Evolutionary conservation across 1,140 invertebrate species (phyloP), one percentile per base, ranked within the genome.

Genomic region (Drosophila murphyi): DNA sequence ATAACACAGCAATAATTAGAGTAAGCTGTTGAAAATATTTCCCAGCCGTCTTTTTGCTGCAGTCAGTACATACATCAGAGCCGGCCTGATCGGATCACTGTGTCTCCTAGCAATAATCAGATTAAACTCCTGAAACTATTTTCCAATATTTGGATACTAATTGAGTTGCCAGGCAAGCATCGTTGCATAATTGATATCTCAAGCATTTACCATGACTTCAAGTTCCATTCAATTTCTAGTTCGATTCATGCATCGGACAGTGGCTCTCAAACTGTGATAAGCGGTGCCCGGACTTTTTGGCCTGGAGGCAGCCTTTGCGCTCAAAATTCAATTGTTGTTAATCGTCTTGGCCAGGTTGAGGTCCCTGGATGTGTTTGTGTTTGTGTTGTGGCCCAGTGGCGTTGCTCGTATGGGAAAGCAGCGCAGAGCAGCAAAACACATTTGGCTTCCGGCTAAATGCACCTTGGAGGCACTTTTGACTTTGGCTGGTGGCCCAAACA

Each of bases 321-420:
- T 82, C 52, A 56, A 77, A 88, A 87, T 89, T 89, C 83, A 83
- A 88, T 88, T 88, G 80, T 72, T 89, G 76, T 67, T 76, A 79
- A 88, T 83, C 55, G 73, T 80, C 73, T 79, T 57, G 72, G 64
- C 59, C 71, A 73, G 71, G 55, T 54, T 68, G 41, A 54, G 63
- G 39, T 43, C 35, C 54, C 55, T n/a, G 12, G 10, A 20, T 20
- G 20, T 20, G 20, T 20, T 20, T 20, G 20, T 20, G 20, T 52
- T 54, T 12, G 54, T 52, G 52, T 54, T 12, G 54, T 52, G 52
- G 65, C 29, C 39, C 35, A 32, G 28, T 50, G 56, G 50, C 51
- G 60, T 4, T 34, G 6, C 37, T 54, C 37, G 20, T 65, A 55
- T 61, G 67, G 62, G 57, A 20, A 20, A 20, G 20, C 20, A 20